A percentile compares a stretch with the other conserved stretches of the same genome.
phyloP scores from a whole-genome alignment of 2,797 vertebrate genomes.

The Vireo griseus region DNA sequence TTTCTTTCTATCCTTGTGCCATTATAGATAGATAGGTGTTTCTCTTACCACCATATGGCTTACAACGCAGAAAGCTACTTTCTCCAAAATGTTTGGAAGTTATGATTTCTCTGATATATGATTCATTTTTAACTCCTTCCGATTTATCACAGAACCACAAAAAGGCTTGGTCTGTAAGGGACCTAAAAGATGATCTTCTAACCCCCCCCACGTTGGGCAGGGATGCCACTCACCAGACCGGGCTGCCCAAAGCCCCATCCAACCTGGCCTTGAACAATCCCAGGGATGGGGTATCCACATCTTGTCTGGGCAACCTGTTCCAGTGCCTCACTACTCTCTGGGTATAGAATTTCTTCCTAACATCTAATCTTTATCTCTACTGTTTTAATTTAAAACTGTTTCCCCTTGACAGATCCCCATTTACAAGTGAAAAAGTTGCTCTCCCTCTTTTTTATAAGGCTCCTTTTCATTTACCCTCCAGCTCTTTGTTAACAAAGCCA shows the following conservation, averaged over 20 bases:
- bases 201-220: neutral
- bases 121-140: neutral
- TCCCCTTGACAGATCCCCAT: neutral
- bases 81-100: neutral
- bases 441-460: neutral
- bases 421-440: neutral
- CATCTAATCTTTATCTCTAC: neutral
- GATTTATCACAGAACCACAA: neutral
- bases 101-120: neutral
- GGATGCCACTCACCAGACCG: neutral
- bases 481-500: neutral
- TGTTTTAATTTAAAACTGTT: neutral
- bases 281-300: neutral
- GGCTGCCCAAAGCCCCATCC: neutral
- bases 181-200: neutral
- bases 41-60: constrained; percentile 23
- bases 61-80: neutral
- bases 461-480: neutral
- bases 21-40: constrained; percentile 33
- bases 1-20: neutral
- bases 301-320: neutral
- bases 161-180: neutral
- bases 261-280: neutral
- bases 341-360: neutral
- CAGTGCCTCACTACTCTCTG: neutral